Percentiles rank a stretch among this genome's conserved stretches.
These are phyloP conservation scores for Solenopsis fugax DNA, from an alignment of 1,140 invertebrate genomes.

Conservation along the genomic window DNA sequence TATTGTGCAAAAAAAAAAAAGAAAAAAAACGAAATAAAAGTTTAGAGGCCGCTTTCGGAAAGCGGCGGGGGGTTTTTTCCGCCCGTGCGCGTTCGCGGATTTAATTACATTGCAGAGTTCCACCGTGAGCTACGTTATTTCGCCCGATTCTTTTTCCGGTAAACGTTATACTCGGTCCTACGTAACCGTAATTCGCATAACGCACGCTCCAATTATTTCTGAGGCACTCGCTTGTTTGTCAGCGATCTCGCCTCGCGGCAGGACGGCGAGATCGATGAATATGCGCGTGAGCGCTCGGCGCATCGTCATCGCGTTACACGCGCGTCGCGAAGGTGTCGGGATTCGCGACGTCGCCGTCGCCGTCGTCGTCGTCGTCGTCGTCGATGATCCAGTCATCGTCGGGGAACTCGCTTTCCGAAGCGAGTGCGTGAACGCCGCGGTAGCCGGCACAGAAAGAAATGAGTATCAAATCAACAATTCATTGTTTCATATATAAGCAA, in stretches of 20 bases:
- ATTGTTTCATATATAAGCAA: too few species aligned
- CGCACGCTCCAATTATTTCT: slow-evolving; percentile 46
- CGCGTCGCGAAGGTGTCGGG: slow-evolving; percentile 18
- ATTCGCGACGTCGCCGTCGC: background rate
- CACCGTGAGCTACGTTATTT: background rate
- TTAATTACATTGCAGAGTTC: slow-evolving; percentile 39
- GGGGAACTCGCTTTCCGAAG: slow-evolving; percentile 46
- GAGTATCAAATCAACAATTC: too few species aligned
- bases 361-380: background rate
- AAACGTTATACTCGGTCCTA: slow-evolving; percentile 16
- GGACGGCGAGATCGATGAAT: slow-evolving; percentile 43
- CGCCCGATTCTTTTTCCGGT: background rate
- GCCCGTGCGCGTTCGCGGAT: background rate
- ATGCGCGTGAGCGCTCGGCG: slow-evolving; percentile 54
- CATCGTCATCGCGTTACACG: slow-evolving; percentile 49
- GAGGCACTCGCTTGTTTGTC: slow-evolving; percentile 27
- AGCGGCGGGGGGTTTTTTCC: too few species aligned
- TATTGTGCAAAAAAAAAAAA: background rate
- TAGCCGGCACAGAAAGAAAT: too few species aligned
- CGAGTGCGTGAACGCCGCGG: slow-evolving; percentile 10
- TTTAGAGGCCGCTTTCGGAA: background rate
- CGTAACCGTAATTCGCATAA: slow-evolving; percentile 29
- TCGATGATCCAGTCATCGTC: slow-evolving; percentile 56
- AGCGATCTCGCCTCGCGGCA: slow-evolving; percentile 32
- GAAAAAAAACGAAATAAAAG: background rate